Evolutionary conservation across 2,888 invertebrate genomes (phyloP), one percentile per base, ranked within the genome.

Genomic region (Drosophila hamatofila): DNA sequence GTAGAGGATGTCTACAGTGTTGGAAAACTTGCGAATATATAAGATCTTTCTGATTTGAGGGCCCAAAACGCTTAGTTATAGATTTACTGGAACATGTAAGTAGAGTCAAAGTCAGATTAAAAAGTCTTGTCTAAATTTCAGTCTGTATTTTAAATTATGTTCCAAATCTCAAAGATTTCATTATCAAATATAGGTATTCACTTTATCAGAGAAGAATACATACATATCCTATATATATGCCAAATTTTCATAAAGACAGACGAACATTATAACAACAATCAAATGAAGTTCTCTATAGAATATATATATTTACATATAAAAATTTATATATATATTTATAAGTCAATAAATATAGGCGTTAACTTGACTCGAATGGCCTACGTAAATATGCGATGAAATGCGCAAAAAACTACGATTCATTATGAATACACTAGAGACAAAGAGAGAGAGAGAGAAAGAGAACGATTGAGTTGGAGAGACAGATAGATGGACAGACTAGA

Each of bases 291-390:
- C 7, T 16, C 2, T 88, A 83, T 88, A 86, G 82, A 67, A 80
- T 82, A 69, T 83, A 73, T 83, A 11, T n/a, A 25, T 27, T 5
- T 46, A 46, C 4, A 2, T 25, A 16, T 5, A 9, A 41, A 1
- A 12, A n/a, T n/a, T 5, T 48, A n/a, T 27, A 61, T 80, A 87
- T 41, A 18, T 41, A 11, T 12, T n/a, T 27, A n/a, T n/a, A 11
- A 82, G 81, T 88, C 88, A 88, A 86, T 89, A 89, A 85, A 88
- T 88, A 89, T 78, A 82, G 89, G 85, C 89, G 88, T 89, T 75
- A 84, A 88, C 88, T 82, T 82, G 83, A 80, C 63, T 82, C 71
- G 54, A 75, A 85, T 82, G 85, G 85, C 85, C 85, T 86, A 86
- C 85, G 85, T 86, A 86, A 85, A 88, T 84, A 85, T 80, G 76